A percentile compares a stretch with the other conserved stretches of the same genome.
phyloP scores from a whole-genome alignment of 2,113 vertebrate genomes.

The Eretmochelys imbricata region DNA sequence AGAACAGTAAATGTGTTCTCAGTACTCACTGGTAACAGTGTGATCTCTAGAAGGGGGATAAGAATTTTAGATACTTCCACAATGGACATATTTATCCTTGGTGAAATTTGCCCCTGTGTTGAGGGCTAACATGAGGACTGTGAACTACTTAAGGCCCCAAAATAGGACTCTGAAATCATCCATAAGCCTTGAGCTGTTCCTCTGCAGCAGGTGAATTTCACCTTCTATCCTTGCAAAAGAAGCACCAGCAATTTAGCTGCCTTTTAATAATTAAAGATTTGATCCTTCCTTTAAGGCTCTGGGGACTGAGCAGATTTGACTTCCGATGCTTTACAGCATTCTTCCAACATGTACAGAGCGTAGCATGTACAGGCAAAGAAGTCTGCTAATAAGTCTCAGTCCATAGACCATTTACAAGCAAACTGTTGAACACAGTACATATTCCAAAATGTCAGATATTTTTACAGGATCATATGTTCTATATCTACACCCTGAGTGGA shows the following conservation, averaged over 20 bases:
- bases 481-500: neutral
- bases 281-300: neutral
- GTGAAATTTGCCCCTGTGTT: neutral
- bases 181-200: neutral
- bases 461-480: rapidly evolving
- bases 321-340: neutral
- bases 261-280: neutral
- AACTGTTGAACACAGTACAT: rapidly evolving
- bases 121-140: neutral
- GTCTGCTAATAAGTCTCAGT: rapidly evolving
- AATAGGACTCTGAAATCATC: neutral
- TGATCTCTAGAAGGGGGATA: neutral
- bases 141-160: neutral
- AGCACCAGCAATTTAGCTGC: neutral
- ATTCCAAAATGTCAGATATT: rapidly evolving
- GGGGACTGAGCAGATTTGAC: neutral
- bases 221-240: neutral
- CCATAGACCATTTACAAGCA: rapidly evolving
- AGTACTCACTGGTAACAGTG: neutral
- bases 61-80: rapidly evolving
- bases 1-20: too few relatives aligned
- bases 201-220: neutral
- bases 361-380: rapidly evolving
- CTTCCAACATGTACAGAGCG: neutral
- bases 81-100: neutral